A percentile compares a stretch with the other conserved stretches of the same genome.
phyloP scores from a whole-genome alignment of 2,888 invertebrate species.

The Conomelus anceps region DNA sequence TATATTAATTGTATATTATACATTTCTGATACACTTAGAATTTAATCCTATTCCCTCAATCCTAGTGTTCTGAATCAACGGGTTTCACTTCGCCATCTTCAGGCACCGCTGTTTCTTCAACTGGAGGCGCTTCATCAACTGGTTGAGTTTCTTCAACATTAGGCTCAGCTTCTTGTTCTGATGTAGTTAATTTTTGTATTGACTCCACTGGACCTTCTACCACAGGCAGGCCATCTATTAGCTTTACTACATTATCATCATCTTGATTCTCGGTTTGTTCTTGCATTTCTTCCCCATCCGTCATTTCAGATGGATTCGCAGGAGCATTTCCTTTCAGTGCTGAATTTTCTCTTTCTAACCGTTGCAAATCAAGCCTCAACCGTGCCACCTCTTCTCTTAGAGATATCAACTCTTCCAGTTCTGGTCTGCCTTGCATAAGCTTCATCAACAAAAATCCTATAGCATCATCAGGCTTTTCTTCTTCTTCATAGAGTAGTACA shows the following conservation, averaged over 20 bases:
- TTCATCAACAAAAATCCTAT: slow-evolving; percentile 57
- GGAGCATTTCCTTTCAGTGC: not conserved
- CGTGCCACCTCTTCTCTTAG: not conserved
- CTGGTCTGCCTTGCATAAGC: not conserved
- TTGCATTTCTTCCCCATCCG: not conserved
- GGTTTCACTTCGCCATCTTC: not conserved
- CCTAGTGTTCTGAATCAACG: no score
- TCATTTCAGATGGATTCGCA: not conserved
- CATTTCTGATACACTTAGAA: no score
- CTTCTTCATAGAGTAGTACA: slow-evolving; percentile 76
- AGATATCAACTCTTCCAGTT: not conserved
- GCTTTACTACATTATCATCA: not conserved
- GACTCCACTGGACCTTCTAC: not conserved
- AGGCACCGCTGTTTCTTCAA: not conserved
- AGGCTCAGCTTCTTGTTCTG: not conserved
- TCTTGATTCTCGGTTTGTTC: not conserved
- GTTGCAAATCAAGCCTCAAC: not conserved
- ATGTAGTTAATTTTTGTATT: not conserved
- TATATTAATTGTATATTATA: no score
- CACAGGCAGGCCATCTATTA: not conserved
- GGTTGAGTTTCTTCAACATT: not conserved
- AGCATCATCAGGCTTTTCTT: slow-evolving; percentile 78
- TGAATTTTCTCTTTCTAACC: not conserved
- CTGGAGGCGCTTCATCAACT: no score
- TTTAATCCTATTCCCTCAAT: no score